Percentiles rank a stretch among this genome's conserved stretches.
These are phyloP conservation scores for Oreotrochilus melanogaster DNA, from an alignment of 2,113 vertebrate genomes.

Conservation along the genomic window DNA sequence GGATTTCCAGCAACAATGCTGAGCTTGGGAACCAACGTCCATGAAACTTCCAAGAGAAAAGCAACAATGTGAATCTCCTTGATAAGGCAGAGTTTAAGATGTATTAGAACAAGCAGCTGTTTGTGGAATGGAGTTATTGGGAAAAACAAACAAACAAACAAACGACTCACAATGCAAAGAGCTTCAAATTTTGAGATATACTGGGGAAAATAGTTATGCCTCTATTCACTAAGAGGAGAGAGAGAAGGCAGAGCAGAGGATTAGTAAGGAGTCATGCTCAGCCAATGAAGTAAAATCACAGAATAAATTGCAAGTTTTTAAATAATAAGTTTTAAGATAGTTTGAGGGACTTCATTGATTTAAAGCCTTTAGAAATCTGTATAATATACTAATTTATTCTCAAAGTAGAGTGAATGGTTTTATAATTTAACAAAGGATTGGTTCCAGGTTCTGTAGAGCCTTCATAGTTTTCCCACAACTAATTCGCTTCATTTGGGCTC, in stretches of 20 bases:
- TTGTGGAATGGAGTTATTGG: not conserved
- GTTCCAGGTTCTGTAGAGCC: not conserved
- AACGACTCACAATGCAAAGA: not conserved
- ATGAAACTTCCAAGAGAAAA: not conserved
- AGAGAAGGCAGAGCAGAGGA: not conserved
- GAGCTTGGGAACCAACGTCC: not conserved
- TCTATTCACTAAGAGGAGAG: not conserved
- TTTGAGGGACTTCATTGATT: not conserved
- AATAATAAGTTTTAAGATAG: not conserved
- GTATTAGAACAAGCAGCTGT: not conserved
- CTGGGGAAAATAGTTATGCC: not conserved
- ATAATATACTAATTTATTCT: not conserved
- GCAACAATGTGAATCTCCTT: not conserved
- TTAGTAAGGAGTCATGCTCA: not conserved
- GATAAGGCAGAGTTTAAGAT: not conserved
- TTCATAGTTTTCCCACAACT: not conserved
- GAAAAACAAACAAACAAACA: not conserved
- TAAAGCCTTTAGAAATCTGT: not conserved
- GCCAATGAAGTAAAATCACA: not conserved
- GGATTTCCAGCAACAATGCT: not conserved
- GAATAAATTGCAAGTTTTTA: not conserved
- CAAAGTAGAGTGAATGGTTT: not conserved
- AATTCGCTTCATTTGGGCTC: not conserved
- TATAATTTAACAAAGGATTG: not conserved
- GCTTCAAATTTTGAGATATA: not conserved